Evolutionary conservation across 2,113 vertebrate species (phyloP), one percentile per base, ranked within the genome.

Genomic region (Aegithalos caudatus): DNA sequence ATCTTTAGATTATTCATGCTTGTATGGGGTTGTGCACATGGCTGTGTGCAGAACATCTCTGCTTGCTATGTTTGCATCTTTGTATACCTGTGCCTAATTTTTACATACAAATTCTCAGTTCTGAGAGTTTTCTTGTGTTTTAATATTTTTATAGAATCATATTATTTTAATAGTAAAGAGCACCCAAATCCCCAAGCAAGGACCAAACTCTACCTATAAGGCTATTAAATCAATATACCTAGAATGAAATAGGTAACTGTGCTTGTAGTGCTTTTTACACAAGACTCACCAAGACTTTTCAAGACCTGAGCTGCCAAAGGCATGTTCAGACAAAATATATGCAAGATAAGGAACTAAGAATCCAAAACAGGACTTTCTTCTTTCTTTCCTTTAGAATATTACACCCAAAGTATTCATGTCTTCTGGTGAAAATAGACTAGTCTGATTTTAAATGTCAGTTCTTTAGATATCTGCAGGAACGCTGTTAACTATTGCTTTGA

Each of bases 191-290:
- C 23, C 38, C 17, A 8, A 70, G 58, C 27, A 76, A 94, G 48
- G 17, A 91, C 94, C 35, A 94, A 50, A 86, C 14, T 28, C 13
- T 58, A 11, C 62, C 53, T 83, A 22, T 79, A 66, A 90, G 33
- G 45, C 48, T 90, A 95, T 90, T 76, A 71, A 87, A 81, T 95
- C 58, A 54, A n/a, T 91, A 93, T 95, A 90, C 80, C n/a, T 88
- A 22, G 60, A 94, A 73, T 47, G 42, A 79, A 81, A n/a, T 47
- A 70, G 40, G 50, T 82, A 94, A 65, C n/a, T 66, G 72, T 33
- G 10, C 66, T 94, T 90, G 38, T 7, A 56, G 42, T 76, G 48
- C 42, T 94, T 89, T 79, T 65, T 88, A 56, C 40, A 95, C 20
- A 93, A 58, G 69, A 72, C 48, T 89, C 92, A 80, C 8, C 54